Evolutionary conservation across 2,113 vertebrate species (phyloP).

Genomic region (Phalacrocorax pelagicus): DNA sequence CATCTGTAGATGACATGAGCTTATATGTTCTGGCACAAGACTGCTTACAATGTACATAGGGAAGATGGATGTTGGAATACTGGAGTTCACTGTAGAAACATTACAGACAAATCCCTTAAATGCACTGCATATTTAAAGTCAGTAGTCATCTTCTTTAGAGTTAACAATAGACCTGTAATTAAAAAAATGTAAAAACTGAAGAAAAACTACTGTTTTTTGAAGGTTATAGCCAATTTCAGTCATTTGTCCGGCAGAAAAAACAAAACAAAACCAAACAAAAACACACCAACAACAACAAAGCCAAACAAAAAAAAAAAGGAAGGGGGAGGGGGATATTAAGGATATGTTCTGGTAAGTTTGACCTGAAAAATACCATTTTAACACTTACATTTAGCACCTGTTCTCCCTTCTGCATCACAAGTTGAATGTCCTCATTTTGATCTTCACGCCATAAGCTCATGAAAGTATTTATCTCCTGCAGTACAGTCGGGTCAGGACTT

Average conservation of each 20-base stretch:
- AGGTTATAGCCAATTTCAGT: neutral
- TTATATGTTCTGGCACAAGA: neutral
- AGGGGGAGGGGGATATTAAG: neutral
- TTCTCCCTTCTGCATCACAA: conserved; percentile 77
- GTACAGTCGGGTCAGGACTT: conserved; percentile 83
- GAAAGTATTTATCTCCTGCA: conserved; percentile 86
- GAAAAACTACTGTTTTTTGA: neutral
- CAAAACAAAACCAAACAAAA: no score
- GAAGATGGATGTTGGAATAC: neutral
- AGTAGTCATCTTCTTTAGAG: neutral
- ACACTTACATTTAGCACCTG: conserved; percentile 79
- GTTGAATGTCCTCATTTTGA: conserved; percentile 67
- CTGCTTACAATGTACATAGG: neutral
- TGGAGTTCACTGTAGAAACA: neutral
- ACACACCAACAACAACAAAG: no score
- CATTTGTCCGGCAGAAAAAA: neutral
- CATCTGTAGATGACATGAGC: neutral
- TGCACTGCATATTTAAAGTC: neutral
- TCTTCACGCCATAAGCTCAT: conserved; percentile 87
- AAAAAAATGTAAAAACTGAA: neutral
- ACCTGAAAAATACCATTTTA: neutral
- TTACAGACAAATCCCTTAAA: neutral
- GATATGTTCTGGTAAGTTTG: neutral
- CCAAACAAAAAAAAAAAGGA: neutral
- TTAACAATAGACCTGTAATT: neutral